Conservation (phyloP, 1,140 invertebrate species). For the Oedothorax gibbosus region DNA sequence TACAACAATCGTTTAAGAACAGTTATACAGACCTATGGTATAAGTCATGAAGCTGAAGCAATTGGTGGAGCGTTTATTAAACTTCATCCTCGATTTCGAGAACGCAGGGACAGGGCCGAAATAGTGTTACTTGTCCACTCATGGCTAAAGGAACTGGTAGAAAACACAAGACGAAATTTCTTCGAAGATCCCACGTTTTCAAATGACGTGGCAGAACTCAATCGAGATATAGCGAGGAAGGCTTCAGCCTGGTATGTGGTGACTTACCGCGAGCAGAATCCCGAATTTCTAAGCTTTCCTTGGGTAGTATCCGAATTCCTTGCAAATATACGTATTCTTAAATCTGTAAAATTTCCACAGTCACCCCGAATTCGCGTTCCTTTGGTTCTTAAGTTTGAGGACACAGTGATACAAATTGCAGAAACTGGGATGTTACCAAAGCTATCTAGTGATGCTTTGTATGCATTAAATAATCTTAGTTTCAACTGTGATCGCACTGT, state of each 20-base stretch:
- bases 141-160: slow-evolving; percentile 8
- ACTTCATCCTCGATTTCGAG: slow-evolving; percentile 7
- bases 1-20: slow-evolving; percentile 35
- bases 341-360: background rate
- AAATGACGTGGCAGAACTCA: background rate
- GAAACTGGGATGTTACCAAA: background rate
- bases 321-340: background rate
- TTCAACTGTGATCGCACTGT: background rate
- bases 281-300: slow-evolving; percentile 47
- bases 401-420: background rate
- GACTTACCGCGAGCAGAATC: slow-evolving; percentile 7
- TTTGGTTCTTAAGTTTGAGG: background rate
- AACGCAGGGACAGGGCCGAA: slow-evolving; percentile 15
- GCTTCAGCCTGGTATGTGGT: slow-evolving; percentile 52
- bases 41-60: slow-evolving; percentile 41
- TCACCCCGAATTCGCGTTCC: background rate
- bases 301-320: slow-evolving; percentile 37
- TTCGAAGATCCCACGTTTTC: background rate
- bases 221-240: background rate
- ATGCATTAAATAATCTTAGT: background rate
- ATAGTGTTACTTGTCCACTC: background rate
- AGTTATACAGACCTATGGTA: slow-evolving; percentile 36
- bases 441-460: background rate
- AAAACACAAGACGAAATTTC: slow-evolving; percentile 16
- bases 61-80: slow-evolving; percentile 21